These are phyloP conservation scores for Haplochromis burtoni DNA, from an alignment of 2,113 vertebrate species.

Conservation along the genomic window DNA sequence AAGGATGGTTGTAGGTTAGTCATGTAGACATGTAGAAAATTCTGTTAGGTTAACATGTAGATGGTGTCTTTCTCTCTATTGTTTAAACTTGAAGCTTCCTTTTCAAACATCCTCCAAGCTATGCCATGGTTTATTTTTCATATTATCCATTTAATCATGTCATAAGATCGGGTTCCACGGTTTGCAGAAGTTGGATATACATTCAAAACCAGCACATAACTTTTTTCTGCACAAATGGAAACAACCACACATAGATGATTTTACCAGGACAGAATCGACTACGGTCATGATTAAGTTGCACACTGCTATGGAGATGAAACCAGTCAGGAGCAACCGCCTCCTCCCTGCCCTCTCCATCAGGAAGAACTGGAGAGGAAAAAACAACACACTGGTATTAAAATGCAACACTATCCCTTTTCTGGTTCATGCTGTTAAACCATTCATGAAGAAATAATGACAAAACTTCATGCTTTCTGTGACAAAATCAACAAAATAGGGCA, in stretches of 20 bases:
- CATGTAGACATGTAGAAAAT: not conserved
- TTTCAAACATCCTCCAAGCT: not conserved
- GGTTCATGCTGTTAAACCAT: not conserved
- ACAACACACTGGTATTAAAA: not conserved
- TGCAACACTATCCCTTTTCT: not conserved
- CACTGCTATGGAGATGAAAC: constrained; percentile 51
- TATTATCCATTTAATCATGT: not conserved
- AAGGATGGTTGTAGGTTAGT: not conserved
- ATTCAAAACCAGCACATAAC: not conserved
- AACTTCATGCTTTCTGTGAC: not conserved
- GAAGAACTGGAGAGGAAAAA: constrained; percentile 55
- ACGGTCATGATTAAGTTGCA: constrained; percentile 71
- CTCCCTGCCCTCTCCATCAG: constrained; percentile 58
- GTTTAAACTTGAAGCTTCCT: not conserved
- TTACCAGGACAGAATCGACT: constrained; percentile 66
- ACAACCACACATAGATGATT: not conserved
- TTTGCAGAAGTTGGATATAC: not conserved
- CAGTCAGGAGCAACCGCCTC: constrained; percentile 58
- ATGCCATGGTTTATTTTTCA: not conserved
- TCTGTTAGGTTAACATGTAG: not conserved
- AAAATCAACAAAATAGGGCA: not conserved
- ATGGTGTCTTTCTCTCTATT: not conserved
- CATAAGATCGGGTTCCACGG: not conserved
- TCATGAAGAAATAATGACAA: not conserved
- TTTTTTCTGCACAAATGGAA: not conserved